Base-by-base conservation (phyloP, 2,888 invertebrate species). In the Coelogynopora nodosa region DNA sequence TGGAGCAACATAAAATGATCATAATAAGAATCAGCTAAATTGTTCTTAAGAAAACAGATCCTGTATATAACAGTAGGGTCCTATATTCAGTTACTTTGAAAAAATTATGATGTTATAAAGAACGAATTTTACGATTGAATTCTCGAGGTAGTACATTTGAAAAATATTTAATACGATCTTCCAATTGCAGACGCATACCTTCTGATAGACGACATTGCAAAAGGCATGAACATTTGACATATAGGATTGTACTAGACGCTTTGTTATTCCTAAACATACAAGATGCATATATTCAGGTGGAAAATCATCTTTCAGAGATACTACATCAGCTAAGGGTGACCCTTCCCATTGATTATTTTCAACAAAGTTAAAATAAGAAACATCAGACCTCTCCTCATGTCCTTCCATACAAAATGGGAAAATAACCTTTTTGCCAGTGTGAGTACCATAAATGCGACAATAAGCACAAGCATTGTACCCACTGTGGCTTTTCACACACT, bases 201-300 rank as follows among this genome's bases (percentile, higher is more conserved):
- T 49, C 49, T 18, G 49, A 49, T 49, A 49, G 49, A 5, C 18
- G 5, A 49, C 49, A 49, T 10, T 5, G 49, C 49, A 49, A 18
- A 49, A 49, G 49, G 5, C 49, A 49, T 49, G 49, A 49, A 10
- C 18, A 18, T 49, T 49, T 49, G 49, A 10, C 18, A 49, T 5
- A 18, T 49, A 49, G 5, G 49, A 49, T 49, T 49, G 49, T 2
- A 49, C 2, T 49, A 49, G 2, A 10, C 49, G 49, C 49, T 49
- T 49, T 10, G 5, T 18, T 10, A 49, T 18, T 10, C 49, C 49
- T 49, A 49, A 49, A 49, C 49, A 49, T 10, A 49, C 5, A 26
- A 13, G 87, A 29, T 0, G 49, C 49, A 89, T 89, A 82, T 88
- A 88, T 67, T 88, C 88, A 28, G 89, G 74, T 0, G 88, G 87